These are phyloP conservation scores for Helogale parvula DNA, from an alignment of 2,113 vertebrate species.

Conservation along the genomic window DNA sequence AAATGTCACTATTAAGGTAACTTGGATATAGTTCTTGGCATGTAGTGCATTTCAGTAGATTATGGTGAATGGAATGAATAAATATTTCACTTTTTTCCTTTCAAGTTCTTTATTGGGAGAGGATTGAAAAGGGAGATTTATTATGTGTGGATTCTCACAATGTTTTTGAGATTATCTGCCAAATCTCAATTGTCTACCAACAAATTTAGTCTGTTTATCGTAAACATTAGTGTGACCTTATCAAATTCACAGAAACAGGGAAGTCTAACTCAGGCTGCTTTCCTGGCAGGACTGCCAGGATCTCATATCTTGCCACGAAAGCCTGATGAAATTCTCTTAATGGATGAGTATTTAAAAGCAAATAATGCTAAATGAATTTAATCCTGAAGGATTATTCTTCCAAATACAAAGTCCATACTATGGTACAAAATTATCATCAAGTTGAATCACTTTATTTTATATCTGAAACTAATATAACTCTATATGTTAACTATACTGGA, in stretches of 20 bases:
- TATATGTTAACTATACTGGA: background rate
- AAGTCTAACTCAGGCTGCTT: conserved; percentile 33
- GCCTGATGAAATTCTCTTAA: background rate
- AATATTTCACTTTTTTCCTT: conserved; percentile 36
- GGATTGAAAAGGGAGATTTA: background rate
- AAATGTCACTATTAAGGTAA: background rate
- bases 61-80: background rate
- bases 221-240: conserved; percentile 40
- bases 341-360: conserved; percentile 36
- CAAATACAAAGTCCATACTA: background rate
- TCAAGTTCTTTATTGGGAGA: background rate
- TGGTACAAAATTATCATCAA: background rate
- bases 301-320: background rate
- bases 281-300: background rate
- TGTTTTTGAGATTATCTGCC: conserved; percentile 50
- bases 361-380: conserved; percentile 34
- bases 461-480: background rate
- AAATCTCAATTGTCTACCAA: conserved; percentile 57
- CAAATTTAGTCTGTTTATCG: background rate
- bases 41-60: background rate
- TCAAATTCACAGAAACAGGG: background rate
- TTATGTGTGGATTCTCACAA: background rate
- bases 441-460: background rate
- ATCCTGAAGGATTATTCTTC: conserved; percentile 40
- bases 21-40: background rate